These are phyloP conservation scores for Recurvirostra avosetta DNA, from an alignment of 2,113 vertebrate species.

Conservation along the genomic window DNA sequence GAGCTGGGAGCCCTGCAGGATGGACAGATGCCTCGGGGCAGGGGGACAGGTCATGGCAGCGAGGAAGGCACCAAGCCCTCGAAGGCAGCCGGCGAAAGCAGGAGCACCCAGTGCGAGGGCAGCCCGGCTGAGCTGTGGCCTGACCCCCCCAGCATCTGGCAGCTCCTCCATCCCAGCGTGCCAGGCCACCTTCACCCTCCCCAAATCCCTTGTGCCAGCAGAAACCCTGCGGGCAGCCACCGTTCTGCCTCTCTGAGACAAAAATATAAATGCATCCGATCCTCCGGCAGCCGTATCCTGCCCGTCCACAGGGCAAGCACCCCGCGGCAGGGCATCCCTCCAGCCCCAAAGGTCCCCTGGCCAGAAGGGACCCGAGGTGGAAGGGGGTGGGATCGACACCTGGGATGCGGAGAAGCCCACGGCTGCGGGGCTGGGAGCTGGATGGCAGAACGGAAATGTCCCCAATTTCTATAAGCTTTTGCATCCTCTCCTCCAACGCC, in stretches of 20 bases:
- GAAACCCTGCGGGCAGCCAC: background rate
- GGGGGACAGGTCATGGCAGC: rapidly evolving
- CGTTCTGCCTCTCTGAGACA: background rate
- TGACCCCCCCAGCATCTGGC: background rate
- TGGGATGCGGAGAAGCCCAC: rapidly evolving
- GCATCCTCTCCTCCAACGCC: background rate
- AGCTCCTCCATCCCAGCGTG: background rate
- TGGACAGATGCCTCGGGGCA: background rate
- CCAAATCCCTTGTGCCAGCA: background rate
- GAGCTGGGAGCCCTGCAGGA: background rate
- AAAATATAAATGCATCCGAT: background rate
- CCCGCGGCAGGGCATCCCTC: background rate
- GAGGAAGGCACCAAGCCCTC: background rate
- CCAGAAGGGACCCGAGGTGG: rapidly evolving
- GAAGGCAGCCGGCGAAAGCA: background rate
- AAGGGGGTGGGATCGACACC: background rate
- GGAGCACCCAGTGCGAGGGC: rapidly evolving
- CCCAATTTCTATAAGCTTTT: slow-evolving; percentile 11
- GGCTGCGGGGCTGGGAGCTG: rapidly evolving
- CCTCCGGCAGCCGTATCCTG: background rate
- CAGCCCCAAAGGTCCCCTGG: background rate
- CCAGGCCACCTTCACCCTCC: background rate
- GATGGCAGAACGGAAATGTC: background rate
- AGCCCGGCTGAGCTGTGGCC: rapidly evolving
- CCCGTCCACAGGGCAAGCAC: rapidly evolving